These are phyloP conservation scores for Lytechinus variegatus DNA, from an alignment of 35 echinoderm and acorn worm genomes.

Conservation along the genomic window DNA sequence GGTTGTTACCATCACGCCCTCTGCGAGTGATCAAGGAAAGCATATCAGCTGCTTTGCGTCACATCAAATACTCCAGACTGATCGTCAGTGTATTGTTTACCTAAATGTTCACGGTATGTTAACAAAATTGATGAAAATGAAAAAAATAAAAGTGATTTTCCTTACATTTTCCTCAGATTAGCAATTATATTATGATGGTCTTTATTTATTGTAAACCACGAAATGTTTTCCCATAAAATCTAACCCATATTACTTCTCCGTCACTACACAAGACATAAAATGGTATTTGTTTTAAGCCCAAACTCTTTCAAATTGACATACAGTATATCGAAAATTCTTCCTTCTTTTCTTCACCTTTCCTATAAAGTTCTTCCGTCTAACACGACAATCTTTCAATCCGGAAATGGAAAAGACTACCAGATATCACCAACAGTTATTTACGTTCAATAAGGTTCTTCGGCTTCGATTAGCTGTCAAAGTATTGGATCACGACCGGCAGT, in stretches of 20 bases:
- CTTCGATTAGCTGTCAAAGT: neutral
- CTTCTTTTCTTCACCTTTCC: neutral
- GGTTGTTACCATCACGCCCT: neutral
- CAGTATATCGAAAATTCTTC: neutral
- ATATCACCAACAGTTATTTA: neutral
- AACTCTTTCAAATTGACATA: too few species aligned
- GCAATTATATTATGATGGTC: too few species aligned
- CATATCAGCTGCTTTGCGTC: neutral
- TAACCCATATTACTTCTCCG: too few species aligned
- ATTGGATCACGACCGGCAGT: neutral
- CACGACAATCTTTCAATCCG: neutral
- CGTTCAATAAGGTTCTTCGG: neutral
- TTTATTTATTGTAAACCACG: too few species aligned
- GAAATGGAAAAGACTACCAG: neutral
- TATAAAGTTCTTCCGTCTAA: neutral
- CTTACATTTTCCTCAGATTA: too few species aligned
- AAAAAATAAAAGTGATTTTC: neutral
- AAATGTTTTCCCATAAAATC: too few species aligned
- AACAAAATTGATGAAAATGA: neutral
- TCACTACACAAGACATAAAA: too few species aligned
- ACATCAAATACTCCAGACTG: neutral
- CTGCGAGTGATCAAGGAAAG: neutral
- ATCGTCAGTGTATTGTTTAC: neutral
- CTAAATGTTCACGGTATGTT: neutral
- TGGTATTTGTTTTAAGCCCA: too few species aligned